Percentiles rank a stretch among this genome's conserved stretches.
Evolutionary conservation across 2,888 invertebrate genomes (phyloP).

Genomic region (Pasiphila rectangulata): DNA sequence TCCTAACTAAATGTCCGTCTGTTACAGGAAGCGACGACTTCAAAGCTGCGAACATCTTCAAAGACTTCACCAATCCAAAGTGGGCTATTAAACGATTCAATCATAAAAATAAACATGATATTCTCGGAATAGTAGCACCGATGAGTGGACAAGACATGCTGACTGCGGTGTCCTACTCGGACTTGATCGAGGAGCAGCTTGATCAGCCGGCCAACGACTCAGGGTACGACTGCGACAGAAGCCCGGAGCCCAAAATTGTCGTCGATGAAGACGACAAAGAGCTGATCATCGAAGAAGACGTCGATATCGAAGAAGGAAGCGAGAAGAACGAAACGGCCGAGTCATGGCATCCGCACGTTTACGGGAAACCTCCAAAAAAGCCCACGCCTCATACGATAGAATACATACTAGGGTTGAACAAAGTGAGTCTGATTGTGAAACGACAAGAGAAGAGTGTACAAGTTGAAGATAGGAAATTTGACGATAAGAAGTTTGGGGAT

Average conservation of each 20-base stretch:
- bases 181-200: conserved; percentile 48
- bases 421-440: conserved; percentile 61
- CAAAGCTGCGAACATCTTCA: conserved; percentile 32
- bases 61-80: conserved; percentile 28
- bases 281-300: conserved; percentile 47
- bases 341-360: conserved; percentile 95
- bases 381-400: conserved; percentile 94
- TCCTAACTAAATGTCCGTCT: conserved; percentile 32
- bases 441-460: conserved; percentile 52
- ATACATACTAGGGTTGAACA: conserved; percentile 88
- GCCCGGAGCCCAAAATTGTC: conserved; percentile 57
- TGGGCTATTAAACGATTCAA: conserved; percentile 68
- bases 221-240: conserved; percentile 49
- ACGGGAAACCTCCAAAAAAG: conserved; percentile 88
- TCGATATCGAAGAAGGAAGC: conserved; percentile 25
- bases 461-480: conserved; percentile 51
- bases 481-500: background rate
- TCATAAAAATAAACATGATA: conserved; percentile 78
- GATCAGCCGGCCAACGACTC: conserved; percentile 46
- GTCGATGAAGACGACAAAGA: conserved; percentile 61
- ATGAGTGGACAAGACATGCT: conserved; percentile 72
- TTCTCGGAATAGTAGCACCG: conserved; percentile 63
- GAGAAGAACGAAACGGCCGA: conserved; percentile 46
- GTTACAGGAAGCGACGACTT: conserved; percentile 38
- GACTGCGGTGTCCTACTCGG: conserved; percentile 63